phyloP scores from a whole-genome alignment of 2,113 vertebrate genomes.

The Pituophis catenifer region DNA sequence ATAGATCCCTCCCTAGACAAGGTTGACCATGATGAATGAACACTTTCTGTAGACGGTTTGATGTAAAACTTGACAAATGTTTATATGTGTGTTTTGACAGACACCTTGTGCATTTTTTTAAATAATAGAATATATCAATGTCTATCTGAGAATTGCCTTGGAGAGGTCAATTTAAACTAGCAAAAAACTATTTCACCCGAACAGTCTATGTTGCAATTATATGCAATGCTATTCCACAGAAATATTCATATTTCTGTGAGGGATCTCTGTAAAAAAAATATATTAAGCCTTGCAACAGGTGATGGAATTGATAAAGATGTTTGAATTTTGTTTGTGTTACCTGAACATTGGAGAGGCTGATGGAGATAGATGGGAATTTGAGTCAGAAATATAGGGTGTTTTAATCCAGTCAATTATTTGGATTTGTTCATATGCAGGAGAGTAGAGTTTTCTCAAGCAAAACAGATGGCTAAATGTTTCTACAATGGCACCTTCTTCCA shows the following conservation, averaged over 20 bases:
- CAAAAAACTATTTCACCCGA: not conserved
- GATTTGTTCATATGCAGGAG: not conserved
- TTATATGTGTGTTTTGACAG: slow-evolving; percentile 13
- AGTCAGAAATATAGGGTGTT: not conserved
- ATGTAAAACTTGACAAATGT: slow-evolving; percentile 49
- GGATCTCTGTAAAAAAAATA: not conserved
- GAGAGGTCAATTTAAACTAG: slow-evolving; percentile 39
- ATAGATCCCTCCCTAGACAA: slow-evolving; percentile 39
- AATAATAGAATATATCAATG: slow-evolving; percentile 35
- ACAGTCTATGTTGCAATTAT: not conserved
- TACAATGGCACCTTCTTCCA: not conserved
- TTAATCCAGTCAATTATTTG: not conserved
- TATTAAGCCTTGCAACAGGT: not conserved
- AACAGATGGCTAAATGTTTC: not conserved
- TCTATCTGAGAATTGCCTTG: slow-evolving; percentile 23
- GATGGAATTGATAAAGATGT: not conserved
- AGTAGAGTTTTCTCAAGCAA: not conserved
- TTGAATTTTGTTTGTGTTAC: not conserved
- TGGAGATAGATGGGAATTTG: not conserved
- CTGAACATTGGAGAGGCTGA: not conserved
- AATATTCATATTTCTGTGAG: not conserved
- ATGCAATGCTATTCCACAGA: not conserved
- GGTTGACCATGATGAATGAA: slow-evolving; percentile 49
- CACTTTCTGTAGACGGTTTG: slow-evolving; percentile 39
- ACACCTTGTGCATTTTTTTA: slow-evolving; percentile 25